Conservation (phyloP, 2,113 vertebrate genomes). For the Sterrhoptilus dennistouni region DNA sequence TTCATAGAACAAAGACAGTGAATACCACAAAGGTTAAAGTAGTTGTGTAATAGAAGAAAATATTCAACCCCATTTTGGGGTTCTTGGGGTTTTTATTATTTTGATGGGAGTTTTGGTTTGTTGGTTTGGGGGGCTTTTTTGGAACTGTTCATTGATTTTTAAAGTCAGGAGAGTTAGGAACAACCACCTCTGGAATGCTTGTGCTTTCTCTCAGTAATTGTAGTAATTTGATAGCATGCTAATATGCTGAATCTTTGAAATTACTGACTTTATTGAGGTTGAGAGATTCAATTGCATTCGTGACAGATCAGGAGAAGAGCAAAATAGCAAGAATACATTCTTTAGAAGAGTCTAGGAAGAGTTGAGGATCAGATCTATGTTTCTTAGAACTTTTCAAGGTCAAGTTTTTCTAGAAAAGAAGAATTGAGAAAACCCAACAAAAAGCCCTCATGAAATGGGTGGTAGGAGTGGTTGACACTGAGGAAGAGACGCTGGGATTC, state of each 20-base stretch:
- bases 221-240: neutral
- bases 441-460: neutral
- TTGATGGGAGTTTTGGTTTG: neutral
- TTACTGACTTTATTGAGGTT: neutral
- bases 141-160: neutral
- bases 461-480: neutral
- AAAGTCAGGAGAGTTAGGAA: neutral
- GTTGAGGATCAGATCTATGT: neutral
- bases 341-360: neutral
- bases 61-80: fast-evolving
- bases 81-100: neutral
- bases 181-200: neutral
- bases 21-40: neutral
- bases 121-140: neutral
- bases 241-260: neutral
- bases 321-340: neutral
- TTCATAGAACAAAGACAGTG: neutral
- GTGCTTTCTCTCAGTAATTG: neutral
- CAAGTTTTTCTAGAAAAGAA: neutral
- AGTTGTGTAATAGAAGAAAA: neutral
- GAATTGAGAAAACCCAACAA: neutral
- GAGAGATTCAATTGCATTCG: neutral
- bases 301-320: neutral
- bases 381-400: neutral
- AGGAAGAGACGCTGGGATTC: neutral